Percentiles rank a stretch among this genome's conserved stretches.
These are phyloP conservation scores for Stomatorhinus walkeri DNA, from an alignment of 2,797 vertebrate genomes.

Conservation along the genomic window DNA sequence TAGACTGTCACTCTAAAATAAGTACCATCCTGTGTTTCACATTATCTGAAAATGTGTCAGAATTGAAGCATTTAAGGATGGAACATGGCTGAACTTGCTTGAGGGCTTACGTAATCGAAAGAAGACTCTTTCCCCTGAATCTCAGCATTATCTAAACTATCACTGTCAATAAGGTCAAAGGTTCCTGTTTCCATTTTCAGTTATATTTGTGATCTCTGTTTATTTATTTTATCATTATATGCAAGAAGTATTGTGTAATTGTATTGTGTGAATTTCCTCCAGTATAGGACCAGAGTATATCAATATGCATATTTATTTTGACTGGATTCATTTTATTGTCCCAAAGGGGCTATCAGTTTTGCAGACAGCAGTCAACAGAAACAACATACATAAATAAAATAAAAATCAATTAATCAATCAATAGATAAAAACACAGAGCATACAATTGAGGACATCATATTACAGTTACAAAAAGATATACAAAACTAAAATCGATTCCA, in stretches of 20 bases:
- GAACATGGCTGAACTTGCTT: background rate
- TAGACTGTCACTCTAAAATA: background rate
- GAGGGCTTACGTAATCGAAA: background rate
- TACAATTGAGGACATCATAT: background rate
- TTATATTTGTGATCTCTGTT: background rate
- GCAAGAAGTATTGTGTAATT: background rate
- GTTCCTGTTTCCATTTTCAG: background rate
- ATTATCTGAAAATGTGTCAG: background rate
- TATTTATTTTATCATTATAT: background rate
- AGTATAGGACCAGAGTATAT: background rate
- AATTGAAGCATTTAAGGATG: conserved; percentile 1
- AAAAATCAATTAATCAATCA: background rate
- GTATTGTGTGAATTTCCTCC: background rate
- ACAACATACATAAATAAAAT: background rate
- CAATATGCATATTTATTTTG: background rate
- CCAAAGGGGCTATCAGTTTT: background rate
- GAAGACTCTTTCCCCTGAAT: background rate
- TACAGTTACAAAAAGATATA: background rate
- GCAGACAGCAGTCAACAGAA: background rate
- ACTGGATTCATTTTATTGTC: background rate
- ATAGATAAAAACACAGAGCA: background rate
- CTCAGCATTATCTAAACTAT: background rate
- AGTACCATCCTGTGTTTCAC: background rate
- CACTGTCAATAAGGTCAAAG: background rate
- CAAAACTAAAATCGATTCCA: background rate